Base-by-base conservation (phyloP, 2,797 vertebrate genomes). In the Coccyzus lansbergi region DNA sequence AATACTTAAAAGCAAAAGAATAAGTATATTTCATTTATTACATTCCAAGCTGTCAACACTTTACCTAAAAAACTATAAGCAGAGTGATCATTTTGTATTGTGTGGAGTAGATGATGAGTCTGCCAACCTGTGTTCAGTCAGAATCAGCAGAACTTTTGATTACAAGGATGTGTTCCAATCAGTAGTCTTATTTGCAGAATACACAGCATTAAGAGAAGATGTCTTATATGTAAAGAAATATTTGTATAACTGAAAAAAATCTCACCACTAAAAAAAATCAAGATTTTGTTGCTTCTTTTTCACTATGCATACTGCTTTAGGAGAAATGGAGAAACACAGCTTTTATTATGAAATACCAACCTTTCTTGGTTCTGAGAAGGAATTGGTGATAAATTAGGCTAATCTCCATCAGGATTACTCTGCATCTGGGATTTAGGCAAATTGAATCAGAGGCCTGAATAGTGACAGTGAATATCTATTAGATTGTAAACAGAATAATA, bases 391-490 rank as follows among this genome's bases (percentile, higher is more conserved):
- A 98, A 98, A 98, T 98, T 98, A 98, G 97, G 75, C 95, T 98
- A 98, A 98, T 98, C 97, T 98, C 98, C 95, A 95, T 97, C 97
- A 95, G 96, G 97, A 98, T 98, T 98, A 98, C 97, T 98, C 95
- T 97, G 95, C 97, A 96, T 95, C 93, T 97, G 97, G 97, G 97
- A 97, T 98, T 98, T 98, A 98, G 96, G 97, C 97, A 98, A 98
- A 98, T 98, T 98, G 97, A 98, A 98, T 98, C 97, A 98, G 97
- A 97, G 97, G 96, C 88, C 95, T 97, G 97, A 97, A 97, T 97
- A 97, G 98, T 98, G 98, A 98, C 98, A 98, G 97, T 97, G 97
- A 98, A 98, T 98, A 97, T 98, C 97, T 98, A 97, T 98, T 98
- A 98, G 97, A 96, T 95, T 97, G 96, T 97, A 98, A 98, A 98